phyloP scores from a whole-genome alignment of 2,113 vertebrate genomes.

The Amia ocellicauda region DNA sequence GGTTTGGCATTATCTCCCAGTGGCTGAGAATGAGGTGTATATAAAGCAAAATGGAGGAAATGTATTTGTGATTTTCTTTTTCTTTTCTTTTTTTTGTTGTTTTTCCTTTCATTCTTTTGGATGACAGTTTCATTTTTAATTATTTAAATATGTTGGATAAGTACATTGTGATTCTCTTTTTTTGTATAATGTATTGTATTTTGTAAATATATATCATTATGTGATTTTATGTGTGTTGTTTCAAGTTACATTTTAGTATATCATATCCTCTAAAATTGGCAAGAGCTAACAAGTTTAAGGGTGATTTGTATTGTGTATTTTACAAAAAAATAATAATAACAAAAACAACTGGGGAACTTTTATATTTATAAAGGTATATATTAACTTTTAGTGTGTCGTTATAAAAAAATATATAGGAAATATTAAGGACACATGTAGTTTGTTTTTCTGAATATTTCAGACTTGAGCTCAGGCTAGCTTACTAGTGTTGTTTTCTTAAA shows the following conservation, averaged over 20 bases:
- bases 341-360: constrained; percentile 63
- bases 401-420: constrained; percentile 63
- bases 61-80: constrained; percentile 68
- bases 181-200: constrained; percentile 67
- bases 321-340: constrained; percentile 53
- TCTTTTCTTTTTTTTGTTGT: constrained; percentile 43
- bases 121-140: constrained; percentile 40
- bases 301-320: constrained; percentile 79
- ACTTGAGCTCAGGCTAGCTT: constrained; percentile 81
- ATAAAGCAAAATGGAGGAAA: constrained; percentile 53
- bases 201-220: constrained; percentile 63
- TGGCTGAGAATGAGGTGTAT: constrained; percentile 60
- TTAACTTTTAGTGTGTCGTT: constrained; percentile 75
- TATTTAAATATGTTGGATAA: constrained; percentile 56
- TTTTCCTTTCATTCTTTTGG: constrained; percentile 54
- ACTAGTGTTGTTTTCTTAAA: constrained; percentile 77
- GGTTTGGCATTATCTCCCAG: constrained; percentile 39
- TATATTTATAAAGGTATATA: constrained; percentile 74
- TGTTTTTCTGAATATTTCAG: constrained; percentile 82
- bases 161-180: constrained; percentile 58
- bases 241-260: constrained; percentile 56
- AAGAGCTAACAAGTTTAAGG: constrained; percentile 62
- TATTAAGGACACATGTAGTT: constrained; percentile 79
- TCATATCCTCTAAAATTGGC: constrained; percentile 63
- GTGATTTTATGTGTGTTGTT: constrained; percentile 60